phyloP scores from a whole-genome alignment of 2,888 invertebrate genomes.

The Coecobrya sp. region DNA sequence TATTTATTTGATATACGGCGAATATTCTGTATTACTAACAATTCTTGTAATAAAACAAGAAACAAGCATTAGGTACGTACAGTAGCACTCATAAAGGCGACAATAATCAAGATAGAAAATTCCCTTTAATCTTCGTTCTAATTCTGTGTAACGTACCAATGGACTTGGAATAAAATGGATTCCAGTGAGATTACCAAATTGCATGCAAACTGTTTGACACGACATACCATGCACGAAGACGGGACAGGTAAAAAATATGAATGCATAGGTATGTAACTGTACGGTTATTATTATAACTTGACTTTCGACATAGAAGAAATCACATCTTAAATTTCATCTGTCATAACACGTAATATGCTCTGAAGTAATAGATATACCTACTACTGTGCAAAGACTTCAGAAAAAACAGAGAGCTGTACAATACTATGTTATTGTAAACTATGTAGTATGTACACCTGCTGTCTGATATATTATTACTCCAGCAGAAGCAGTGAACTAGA shows the following conservation, averaged over 20 bases:
- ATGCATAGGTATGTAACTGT: neutral
- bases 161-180: slow-evolving; percentile 66
- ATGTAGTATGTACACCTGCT: neutral
- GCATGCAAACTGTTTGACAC: slow-evolving; percentile 75
- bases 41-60: slow-evolving; percentile 8
- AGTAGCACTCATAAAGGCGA: slow-evolving; percentile 30
- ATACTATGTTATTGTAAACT: neutral
- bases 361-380: neutral
- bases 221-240: slow-evolving; percentile 46
- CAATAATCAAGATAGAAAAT: slow-evolving; percentile 69
- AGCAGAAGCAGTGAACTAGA: slow-evolving; percentile 5
- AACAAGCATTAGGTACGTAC: slow-evolving; percentile 5
- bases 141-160: slow-evolving; percentile 70
- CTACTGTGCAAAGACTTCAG: neutral
- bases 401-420: neutral
- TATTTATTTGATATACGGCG: too few species aligned
- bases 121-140: slow-evolving; percentile 77
- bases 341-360: slow-evolving; percentile 23
- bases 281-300: neutral
- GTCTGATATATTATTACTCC: neutral
- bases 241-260: neutral
- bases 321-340: slow-evolving; percentile 69
- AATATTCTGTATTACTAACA: neutral
- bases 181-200: slow-evolving; percentile 69
- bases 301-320: neutral